Evolutionary conservation across 2,888 invertebrate species (phyloP), one percentile per base, ranked within the genome.

Genomic region (Perithous albicinctus): DNA sequence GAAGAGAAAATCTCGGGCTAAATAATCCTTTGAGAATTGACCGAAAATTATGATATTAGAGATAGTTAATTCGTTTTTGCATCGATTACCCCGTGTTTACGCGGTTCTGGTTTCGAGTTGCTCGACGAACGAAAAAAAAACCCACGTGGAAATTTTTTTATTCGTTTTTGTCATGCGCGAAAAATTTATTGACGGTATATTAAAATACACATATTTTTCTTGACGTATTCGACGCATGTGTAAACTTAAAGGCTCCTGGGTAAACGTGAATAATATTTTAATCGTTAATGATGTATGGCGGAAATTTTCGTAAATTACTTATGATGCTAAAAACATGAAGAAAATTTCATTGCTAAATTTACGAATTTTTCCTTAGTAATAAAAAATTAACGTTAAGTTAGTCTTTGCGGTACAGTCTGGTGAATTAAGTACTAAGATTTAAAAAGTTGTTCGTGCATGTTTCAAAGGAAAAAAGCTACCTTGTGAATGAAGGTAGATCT

Each of bases 11-110:
- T 1, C 20, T 48, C 48, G 20, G n/a, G n/a, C 48, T 20, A 1
- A 48, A 1, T n/a, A n/a, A 20, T 48, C 69, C 54, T 26, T 26
- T 54, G 12, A n/a, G n/a, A 3, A 48, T 54, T 63, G 41, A 23
- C 26, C 23, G 64, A 18, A 61, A 61, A 54, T 43, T 29, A 48
- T 59, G 61, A 32, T 35, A 43, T 26, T 32, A 32, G 23, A 38
- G 59, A 46, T 26, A 38, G 8, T 12, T 41, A 18, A 54, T 56
- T 69, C 74, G 74, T 66, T 41, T 66, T 41, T 29, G 20, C 29
- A 75, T 56, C 74, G 74, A 75, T 75, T 10, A 7, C n/a, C n/a
- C n/a, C n/a, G 32, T n/a, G 15, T 32, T n/a, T n/a, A 32, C 29
- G 32, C 32, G 59, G 32, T 18, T 54, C 26, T 23, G 3, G 3